phyloP scores from a whole-genome alignment of 2,888 invertebrate genomes.

The Julus scanicus region DNA sequence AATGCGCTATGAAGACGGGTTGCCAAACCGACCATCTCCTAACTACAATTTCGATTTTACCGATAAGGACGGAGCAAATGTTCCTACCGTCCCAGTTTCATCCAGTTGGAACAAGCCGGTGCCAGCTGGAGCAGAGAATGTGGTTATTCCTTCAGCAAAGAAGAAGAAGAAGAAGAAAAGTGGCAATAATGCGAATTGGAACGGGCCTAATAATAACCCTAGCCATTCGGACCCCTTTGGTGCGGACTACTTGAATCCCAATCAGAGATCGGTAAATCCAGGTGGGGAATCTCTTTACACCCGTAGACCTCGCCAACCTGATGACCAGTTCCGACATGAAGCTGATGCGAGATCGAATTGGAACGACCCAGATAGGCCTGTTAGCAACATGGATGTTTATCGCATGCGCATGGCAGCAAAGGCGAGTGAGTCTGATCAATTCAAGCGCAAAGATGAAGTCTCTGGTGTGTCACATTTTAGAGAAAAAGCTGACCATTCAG shows the following conservation, averaged over 20 bases:
- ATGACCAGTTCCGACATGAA: not conserved
- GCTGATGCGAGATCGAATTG: not conserved
- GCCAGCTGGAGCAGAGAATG: not conserved
- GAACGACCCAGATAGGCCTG: not conserved
- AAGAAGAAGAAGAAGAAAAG: not conserved
- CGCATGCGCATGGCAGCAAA: not conserved
- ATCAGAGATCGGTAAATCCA: not conserved
- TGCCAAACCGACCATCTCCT: not conserved
- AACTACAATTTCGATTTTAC: slow-evolving; percentile 30
- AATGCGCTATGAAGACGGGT: not conserved
- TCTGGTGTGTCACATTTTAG: not conserved
- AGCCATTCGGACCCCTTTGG: not conserved
- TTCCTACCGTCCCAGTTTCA: not conserved
- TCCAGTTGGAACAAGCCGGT: not conserved
- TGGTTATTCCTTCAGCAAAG: not conserved
- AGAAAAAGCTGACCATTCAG: not conserved
- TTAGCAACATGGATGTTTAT: not conserved
- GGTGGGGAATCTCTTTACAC: not conserved
- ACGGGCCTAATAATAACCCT: not conserved
- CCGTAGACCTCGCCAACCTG: not conserved
- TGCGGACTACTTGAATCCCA: not conserved
- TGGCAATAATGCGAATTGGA: not conserved
- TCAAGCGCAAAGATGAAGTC: not conserved
- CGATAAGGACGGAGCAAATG: not conserved
- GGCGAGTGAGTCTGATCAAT: not conserved